Conservation (phyloP, 2,888 invertebrate species). For the Ypsolopha scabrella region DNA sequence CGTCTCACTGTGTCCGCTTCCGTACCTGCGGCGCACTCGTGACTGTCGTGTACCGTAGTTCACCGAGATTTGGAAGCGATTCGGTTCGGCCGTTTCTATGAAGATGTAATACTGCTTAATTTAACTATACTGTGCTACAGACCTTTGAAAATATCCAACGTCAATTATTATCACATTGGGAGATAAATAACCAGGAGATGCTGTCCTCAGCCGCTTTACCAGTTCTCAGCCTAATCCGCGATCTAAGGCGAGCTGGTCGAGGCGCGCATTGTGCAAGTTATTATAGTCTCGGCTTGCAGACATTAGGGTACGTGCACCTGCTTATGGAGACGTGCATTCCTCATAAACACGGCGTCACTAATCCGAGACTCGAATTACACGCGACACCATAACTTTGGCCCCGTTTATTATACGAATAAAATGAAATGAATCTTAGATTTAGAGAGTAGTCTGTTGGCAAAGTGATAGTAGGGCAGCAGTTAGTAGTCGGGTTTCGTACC, state of each 20-base stretch:
- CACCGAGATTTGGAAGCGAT: too few species aligned
- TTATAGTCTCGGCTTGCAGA: not conserved
- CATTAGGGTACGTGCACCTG: not conserved
- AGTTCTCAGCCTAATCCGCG: not conserved
- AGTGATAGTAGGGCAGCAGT: slow-evolving; percentile 61
- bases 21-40: too few species aligned
- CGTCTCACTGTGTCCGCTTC: too few species aligned
- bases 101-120: too few species aligned
- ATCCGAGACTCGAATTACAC: not conserved
- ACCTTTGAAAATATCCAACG: not conserved
- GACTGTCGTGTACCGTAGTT: too few species aligned
- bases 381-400: slow-evolving; percentile 1
- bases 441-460: slow-evolving; percentile 34
- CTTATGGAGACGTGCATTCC: not conserved
- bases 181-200: not conserved
- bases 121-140: too few species aligned
- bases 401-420: slow-evolving; percentile 17
- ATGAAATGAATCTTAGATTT: slow-evolving; percentile 21
- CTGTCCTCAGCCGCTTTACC: not conserved
- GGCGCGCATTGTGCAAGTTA: slow-evolving; percentile 3
- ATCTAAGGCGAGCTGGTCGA: not conserved
- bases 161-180: not conserved
- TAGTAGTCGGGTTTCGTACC: slow-evolving; percentile 40
- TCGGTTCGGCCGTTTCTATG: too few species aligned
- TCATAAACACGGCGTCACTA: not conserved